These are phyloP conservation scores for Pollenia griseotomentosa DNA, from an alignment of 2,888 invertebrate species.

Conservation along the genomic window DNA sequence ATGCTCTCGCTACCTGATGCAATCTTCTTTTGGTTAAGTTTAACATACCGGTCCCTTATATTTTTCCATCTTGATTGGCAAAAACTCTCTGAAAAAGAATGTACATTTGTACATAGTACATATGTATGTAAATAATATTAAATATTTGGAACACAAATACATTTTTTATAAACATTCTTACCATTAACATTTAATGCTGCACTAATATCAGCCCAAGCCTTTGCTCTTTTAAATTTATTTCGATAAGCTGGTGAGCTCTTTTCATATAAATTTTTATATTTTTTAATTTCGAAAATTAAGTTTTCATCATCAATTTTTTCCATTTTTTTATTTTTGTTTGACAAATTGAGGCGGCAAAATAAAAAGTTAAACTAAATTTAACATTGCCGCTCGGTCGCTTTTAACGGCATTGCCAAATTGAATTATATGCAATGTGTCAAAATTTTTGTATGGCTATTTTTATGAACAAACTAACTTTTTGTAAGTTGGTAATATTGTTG, in stretches of 20 bases:
- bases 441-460: too few species aligned
- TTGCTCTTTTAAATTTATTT: background rate
- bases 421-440: too few species aligned
- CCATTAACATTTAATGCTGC: slow-evolving; percentile 1
- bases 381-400: too few species aligned
- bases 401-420: too few species aligned
- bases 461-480: too few species aligned
- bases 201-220: slow-evolving; percentile 6
- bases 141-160: too few species aligned
- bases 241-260: background rate
- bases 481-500: too few species aligned
- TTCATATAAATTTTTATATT: background rate
- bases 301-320: slow-evolving; percentile 4
- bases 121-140: background rate
- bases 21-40: slow-evolving; percentile 26
- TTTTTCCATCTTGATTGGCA: slow-evolving; percentile 26
- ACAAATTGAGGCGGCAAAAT: background rate
- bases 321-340: slow-evolving; percentile 3
- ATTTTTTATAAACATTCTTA: background rate
- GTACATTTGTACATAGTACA: background rate
- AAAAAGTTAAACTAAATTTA: too few species aligned
- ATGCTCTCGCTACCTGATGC: slow-evolving; percentile 1
- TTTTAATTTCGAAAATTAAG: background rate
- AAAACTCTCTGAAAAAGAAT: background rate
- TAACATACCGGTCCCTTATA: slow-evolving; percentile 17